phyloP scores from a whole-genome alignment of 2,113 vertebrate species.

The Pundamilia nyererei region DNA sequence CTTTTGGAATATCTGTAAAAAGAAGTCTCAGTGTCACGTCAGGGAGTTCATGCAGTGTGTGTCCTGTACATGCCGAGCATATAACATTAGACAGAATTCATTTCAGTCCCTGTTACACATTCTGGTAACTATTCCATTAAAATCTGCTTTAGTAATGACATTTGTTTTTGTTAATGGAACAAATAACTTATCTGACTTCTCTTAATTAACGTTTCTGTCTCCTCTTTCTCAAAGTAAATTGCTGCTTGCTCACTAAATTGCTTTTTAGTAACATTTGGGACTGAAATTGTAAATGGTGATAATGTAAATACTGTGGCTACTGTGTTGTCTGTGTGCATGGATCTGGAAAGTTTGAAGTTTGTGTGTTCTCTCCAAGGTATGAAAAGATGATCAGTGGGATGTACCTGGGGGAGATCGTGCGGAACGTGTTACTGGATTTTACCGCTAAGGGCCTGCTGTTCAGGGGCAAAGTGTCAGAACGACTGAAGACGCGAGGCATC shows the following conservation, averaged over 20 bases:
- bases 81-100: neutral
- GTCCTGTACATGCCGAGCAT: neutral
- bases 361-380: conserved; percentile 69
- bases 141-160: neutral
- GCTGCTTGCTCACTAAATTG: neutral
- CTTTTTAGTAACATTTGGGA: neutral
- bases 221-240: neutral
- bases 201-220: rapidly evolving
- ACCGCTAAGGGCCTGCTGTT: conserved; percentile 88
- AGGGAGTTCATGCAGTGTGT: neutral
- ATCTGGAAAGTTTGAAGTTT: neutral
- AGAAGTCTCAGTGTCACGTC: neutral
- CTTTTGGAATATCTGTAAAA: neutral
- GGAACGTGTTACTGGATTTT: conserved; percentile 89
- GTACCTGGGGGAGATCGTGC: conserved; percentile 95
- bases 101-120: neutral
- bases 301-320: neutral
- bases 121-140: neutral
- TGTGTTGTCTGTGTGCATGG: rapidly evolving
- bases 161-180: neutral
- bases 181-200: neutral
- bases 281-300: neutral
- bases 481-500: conserved; percentile 89
- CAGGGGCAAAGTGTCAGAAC: conserved; percentile 86
- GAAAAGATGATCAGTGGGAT: conserved; percentile 99